phyloP scores from a whole-genome alignment of 2,113 vertebrate species.

The Pseudopodoces humilis region DNA sequence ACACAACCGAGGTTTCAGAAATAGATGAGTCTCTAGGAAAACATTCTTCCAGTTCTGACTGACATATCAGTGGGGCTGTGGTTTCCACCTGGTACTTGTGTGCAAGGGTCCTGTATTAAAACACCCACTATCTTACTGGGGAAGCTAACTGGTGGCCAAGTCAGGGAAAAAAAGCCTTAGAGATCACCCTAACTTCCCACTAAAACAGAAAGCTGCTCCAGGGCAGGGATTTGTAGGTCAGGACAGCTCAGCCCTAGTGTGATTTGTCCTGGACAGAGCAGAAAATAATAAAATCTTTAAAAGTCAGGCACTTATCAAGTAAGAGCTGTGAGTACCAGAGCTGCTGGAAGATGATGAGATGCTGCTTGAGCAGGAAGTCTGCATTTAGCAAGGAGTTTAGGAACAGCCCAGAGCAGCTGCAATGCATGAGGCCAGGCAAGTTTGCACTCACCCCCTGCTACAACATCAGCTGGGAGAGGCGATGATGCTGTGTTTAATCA shows the following conservation, averaged over 20 bases:
- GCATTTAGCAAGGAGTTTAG: not conserved
- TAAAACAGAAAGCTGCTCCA: not conserved
- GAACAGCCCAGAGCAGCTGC: slow-evolving; percentile 9
- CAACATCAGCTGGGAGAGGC: not conserved
- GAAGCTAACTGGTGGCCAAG: not conserved
- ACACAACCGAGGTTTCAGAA: not conserved
- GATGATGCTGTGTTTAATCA: not conserved
- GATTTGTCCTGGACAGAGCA: not conserved
- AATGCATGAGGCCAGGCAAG: not conserved
- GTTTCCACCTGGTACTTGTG: not conserved
- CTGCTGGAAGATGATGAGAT: not conserved
- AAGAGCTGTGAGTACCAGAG: not conserved
- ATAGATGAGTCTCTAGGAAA: not conserved
- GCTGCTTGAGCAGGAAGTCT: not conserved
- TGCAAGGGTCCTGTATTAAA: not conserved
- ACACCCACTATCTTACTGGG: not conserved
- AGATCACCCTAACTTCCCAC: not conserved
- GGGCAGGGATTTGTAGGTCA: not conserved
- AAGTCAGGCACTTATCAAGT: not conserved
- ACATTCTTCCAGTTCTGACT: not conserved
- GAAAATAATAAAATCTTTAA: not conserved
- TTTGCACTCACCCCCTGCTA: not conserved
- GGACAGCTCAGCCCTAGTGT: not conserved
- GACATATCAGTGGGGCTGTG: not conserved
- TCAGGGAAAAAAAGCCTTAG: not conserved